Evolutionary conservation across 2,113 vertebrate species (phyloP).

Genomic region (Zapus hudsonius): DNA sequence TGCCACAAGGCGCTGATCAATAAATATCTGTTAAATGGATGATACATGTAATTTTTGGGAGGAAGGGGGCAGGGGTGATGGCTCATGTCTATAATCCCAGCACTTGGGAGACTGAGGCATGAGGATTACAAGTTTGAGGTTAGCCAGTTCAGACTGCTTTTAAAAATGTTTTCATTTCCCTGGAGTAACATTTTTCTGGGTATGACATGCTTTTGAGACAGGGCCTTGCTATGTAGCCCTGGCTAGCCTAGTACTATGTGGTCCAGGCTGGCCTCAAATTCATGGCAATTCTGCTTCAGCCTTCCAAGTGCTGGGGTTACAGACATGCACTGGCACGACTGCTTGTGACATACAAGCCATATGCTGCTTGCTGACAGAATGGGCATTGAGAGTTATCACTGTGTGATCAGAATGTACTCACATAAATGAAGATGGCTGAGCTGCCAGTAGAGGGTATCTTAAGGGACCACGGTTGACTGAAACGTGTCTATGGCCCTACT

Average conservation of each 20-base stretch:
- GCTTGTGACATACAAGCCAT: neutral
- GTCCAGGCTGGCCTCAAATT: neutral
- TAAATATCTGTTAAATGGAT: conserved; percentile 1
- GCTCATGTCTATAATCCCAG: neutral
- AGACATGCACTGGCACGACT: neutral
- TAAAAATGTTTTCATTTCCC: too few relatives aligned
- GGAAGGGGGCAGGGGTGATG: neutral
- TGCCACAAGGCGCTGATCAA: neutral
- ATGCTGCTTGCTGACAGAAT: too few relatives aligned
- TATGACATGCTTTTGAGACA: neutral
- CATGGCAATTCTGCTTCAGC: neutral
- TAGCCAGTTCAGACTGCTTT: neutral
- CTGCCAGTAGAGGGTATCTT: neutral
- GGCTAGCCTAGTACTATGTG: too few relatives aligned
- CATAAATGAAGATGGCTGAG: neutral
- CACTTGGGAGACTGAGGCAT: neutral
- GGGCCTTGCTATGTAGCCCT: neutral
- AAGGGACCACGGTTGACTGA: neutral
- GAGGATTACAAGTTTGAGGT: neutral
- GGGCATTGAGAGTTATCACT: too few relatives aligned
- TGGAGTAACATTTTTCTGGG: neutral
- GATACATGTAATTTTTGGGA: neutral
- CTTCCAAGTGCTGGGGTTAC: neutral
- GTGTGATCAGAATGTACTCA: too few relatives aligned
- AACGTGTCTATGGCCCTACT: neutral